These are phyloP conservation scores for Amphiura filiformis DNA, from an alignment of 35 echinoderm and acorn worm species.

Conservation along the genomic window DNA sequence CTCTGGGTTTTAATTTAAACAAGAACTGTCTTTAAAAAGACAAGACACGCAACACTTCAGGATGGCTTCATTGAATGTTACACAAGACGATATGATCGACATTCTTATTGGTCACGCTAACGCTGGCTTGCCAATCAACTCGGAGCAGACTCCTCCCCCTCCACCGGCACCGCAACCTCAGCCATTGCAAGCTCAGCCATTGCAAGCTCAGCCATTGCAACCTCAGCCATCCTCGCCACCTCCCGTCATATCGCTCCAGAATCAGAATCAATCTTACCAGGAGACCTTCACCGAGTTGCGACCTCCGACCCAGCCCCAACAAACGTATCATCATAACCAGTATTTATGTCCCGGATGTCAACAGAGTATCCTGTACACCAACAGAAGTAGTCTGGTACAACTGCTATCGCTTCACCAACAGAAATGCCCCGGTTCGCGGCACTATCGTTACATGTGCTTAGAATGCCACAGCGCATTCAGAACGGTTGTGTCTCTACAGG, in stretches of 20 bases:
- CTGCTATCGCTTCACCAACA: not conserved
- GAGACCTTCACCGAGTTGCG: not conserved
- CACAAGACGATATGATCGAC: not conserved
- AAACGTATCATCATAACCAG: not conserved
- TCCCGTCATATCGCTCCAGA: too few species aligned
- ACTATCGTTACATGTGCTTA: not conserved
- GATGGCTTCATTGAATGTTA: not conserved
- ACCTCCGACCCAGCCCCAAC: not conserved
- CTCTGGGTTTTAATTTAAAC: too few species aligned
- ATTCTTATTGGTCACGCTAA: not conserved
- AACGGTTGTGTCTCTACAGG: not conserved
- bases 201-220: too few species aligned
- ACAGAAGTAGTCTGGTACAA: not conserved
- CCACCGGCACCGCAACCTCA: not conserved
- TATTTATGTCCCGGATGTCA: not conserved
- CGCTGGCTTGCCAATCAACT: not conserved
- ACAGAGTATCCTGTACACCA: not conserved
- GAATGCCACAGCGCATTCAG: conserved; percentile 1
- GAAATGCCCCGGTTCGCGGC: not conserved
- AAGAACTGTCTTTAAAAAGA: too few species aligned
- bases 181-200: too few species aligned
- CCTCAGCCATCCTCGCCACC: too few species aligned
- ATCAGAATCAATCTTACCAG: not conserved
- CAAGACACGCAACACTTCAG: not conserved
- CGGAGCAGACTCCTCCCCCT: not conserved